Percentiles rank a stretch among this genome's conserved stretches.
Evolutionary conservation across 2,113 vertebrate genomes (phyloP).

Genomic region (Sardina pilchardus): DNA sequence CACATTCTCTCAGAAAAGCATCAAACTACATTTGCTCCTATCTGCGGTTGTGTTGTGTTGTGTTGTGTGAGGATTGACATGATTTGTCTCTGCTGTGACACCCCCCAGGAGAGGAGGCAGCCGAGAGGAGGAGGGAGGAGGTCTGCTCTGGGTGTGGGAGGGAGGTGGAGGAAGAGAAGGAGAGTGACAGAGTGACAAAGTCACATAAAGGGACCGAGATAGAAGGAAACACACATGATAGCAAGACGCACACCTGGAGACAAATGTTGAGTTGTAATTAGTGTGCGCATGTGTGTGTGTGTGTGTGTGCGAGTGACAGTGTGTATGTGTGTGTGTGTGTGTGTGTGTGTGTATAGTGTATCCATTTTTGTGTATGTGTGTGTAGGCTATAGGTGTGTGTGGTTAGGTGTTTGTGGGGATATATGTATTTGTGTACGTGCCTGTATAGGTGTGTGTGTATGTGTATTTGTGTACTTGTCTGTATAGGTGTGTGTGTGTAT

Average conservation of each 20-base stretch:
- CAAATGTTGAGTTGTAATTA: constrained; percentile 42
- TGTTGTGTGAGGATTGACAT: constrained; percentile 40
- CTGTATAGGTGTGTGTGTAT: neutral
- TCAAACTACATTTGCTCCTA: neutral
- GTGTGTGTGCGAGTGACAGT: no score
- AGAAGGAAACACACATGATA: neutral
- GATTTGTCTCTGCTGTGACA: constrained; percentile 51
- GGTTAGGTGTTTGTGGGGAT: neutral
- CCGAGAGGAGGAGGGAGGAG: neutral
- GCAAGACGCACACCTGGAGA: constrained; percentile 47
- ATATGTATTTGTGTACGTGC: neutral
- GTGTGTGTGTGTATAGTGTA: neutral
- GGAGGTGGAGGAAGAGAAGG: constrained; percentile 54
- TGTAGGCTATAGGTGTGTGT: constrained; percentile 18
- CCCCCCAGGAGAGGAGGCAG: constrained; percentile 38
- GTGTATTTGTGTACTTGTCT: neutral
- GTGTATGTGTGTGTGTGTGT: neutral
- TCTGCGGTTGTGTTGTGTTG: constrained; percentile 1
- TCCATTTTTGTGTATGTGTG: constrained; percentile 15
- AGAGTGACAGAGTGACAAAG: constrained; percentile 45
- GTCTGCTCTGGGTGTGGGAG: constrained; percentile 32
- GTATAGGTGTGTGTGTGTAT: neutral
- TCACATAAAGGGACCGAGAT: no score
- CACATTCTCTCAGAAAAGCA: neutral
- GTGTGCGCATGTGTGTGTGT: neutral